A percentile compares a stretch with the other conserved stretches of the same genome.
These are phyloP conservation scores for Pristionchus mayeri DNA, from an alignment of 2,888 invertebrate genomes.

Conservation along the genomic window DNA sequence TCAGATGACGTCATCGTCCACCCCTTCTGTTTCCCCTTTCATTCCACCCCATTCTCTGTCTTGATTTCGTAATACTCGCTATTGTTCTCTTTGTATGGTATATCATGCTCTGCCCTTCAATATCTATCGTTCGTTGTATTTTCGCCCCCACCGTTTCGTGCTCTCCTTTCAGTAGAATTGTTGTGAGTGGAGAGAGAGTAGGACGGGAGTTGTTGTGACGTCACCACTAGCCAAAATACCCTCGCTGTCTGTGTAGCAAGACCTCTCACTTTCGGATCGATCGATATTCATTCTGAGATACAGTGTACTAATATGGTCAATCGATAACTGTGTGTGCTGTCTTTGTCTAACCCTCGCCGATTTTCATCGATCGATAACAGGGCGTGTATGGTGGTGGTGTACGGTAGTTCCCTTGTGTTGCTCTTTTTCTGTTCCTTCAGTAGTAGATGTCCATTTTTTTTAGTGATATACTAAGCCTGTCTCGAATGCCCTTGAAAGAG, in stretches of 20 bases:
- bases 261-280: slow-evolving; percentile 26
- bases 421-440: too few relatives aligned
- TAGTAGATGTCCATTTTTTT: too few relatives aligned
- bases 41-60: background rate
- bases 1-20: slow-evolving; percentile 9
- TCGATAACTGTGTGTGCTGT: slow-evolving; percentile 22
- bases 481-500: too few relatives aligned
- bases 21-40: background rate
- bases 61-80: background rate
- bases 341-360: too few relatives aligned
- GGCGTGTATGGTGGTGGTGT: too few relatives aligned
- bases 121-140: background rate
- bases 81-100: background rate
- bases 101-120: background rate
- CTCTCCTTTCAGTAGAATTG: background rate
- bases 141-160: background rate
- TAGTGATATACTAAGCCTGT: too few relatives aligned
- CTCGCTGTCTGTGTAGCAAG: background rate
- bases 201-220: background rate
- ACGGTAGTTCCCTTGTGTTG: too few relatives aligned
- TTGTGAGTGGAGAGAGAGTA: background rate
- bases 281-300: slow-evolving; percentile 22
- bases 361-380: too few relatives aligned
- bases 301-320: slow-evolving; percentile 25
- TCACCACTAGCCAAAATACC: too few relatives aligned